A percentile compares a stretch with the other conserved stretches of the same genome.
phyloP scores from a whole-genome alignment of 1,140 invertebrate species.

The Eciton burchellii region DNA sequence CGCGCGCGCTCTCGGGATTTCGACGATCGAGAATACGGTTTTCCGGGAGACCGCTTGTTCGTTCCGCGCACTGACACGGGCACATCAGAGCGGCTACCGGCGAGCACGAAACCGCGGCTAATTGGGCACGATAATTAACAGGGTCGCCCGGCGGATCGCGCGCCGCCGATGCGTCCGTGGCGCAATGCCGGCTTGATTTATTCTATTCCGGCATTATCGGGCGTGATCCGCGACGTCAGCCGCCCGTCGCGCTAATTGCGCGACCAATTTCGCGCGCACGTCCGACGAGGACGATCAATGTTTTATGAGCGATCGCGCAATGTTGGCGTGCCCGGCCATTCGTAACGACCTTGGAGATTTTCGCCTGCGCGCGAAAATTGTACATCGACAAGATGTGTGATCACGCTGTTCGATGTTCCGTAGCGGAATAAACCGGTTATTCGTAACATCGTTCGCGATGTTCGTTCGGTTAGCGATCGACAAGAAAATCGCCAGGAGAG shows the following conservation, averaged over 20 bases:
- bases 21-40: constrained; percentile 58
- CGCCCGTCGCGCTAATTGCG: constrained; percentile 37
- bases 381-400: too few relatives aligned
- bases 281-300: constrained; percentile 29
- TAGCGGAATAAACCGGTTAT: too few relatives aligned
- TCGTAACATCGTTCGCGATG: too few relatives aligned
- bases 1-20: constrained; percentile 19
- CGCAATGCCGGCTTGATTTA: constrained; percentile 61
- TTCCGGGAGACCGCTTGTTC: constrained; percentile 44
- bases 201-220: constrained; percentile 50
- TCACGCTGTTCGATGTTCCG: too few relatives aligned
- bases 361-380: too few relatives aligned
- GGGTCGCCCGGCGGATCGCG: constrained; percentile 71
- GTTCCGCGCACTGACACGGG: constrained; percentile 49
- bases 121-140: constrained; percentile 82
- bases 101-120: constrained; percentile 70
- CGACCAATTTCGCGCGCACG: neutral
- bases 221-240: constrained; percentile 38
- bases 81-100: constrained; percentile 31
- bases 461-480: too few relatives aligned
- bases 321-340: too few relatives aligned
- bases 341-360: neutral
- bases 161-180: constrained; percentile 27
- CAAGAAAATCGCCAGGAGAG: too few relatives aligned
- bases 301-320: constrained; percentile 4